A percentile compares a stretch with the other conserved stretches of the same genome.
phyloP scores from a whole-genome alignment of 1,140 invertebrate species.

The Ostrea denselamellosa region DNA sequence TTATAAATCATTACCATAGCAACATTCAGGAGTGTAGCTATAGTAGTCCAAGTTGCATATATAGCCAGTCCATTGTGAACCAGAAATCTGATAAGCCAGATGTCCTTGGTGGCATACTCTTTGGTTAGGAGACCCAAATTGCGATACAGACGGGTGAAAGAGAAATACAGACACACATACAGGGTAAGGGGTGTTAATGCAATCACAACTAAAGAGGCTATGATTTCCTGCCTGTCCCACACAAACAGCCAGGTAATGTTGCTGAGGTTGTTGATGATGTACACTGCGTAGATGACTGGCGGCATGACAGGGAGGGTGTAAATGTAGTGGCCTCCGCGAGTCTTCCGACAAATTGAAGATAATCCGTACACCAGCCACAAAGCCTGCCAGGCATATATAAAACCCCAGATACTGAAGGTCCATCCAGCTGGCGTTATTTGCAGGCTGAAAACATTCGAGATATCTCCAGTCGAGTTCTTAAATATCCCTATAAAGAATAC shows the following conservation, averaged over 20 bases:
- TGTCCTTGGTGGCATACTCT: conserved; percentile 58
- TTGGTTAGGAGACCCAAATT: conserved; percentile 58
- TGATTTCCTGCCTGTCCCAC: conserved; percentile 65
- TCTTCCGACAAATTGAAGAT: conserved; percentile 64
- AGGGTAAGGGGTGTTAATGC: conserved; percentile 64
- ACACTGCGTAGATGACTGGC: conserved; percentile 58
- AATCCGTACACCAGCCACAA: conserved; percentile 67
- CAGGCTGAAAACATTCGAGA: conserved; percentile 65
- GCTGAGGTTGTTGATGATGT: conserved; percentile 63
- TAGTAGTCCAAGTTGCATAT: conserved; percentile 73
- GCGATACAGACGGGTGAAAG: conserved; percentile 58
- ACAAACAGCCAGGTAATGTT: conserved; percentile 74
- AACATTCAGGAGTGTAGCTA: conserved; percentile 74
- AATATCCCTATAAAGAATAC: conserved; percentile 67
- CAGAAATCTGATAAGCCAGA: conserved; percentile 70
- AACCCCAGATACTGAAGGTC: conserved; percentile 74
- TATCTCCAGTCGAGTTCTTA: conserved; percentile 62
- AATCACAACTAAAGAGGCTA: conserved; percentile 57
- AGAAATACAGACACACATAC: conserved; percentile 64
- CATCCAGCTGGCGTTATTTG: conserved; percentile 73
- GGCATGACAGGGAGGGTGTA: conserved; percentile 65
- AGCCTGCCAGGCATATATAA: conserved; percentile 73
- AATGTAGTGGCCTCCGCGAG: conserved; percentile 56
- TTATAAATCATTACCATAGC: conserved; percentile 67
- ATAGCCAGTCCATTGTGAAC: conserved; percentile 76